Evolutionary conservation across 2,113 vertebrate species (phyloP).

Genomic region (Alectura lathami): DNA sequence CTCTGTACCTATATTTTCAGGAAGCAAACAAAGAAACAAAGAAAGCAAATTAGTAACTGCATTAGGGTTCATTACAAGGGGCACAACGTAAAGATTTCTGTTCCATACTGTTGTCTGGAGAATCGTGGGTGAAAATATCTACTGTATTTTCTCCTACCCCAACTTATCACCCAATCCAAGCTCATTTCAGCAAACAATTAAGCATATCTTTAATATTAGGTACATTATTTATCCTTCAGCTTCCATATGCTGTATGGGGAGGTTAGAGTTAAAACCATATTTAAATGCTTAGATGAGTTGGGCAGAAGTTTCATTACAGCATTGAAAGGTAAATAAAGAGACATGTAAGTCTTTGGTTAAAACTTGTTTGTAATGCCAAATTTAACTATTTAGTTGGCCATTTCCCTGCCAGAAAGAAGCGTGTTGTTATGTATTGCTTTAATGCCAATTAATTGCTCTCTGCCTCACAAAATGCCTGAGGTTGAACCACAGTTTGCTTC

Average conservation of each 20-base stretch:
- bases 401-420: neutral
- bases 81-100: neutral
- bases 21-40: neutral
- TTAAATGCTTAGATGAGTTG: neutral
- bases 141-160: neutral
- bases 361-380: neutral
- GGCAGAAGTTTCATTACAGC: neutral
- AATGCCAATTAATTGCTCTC: slow-evolving; percentile 44
- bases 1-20: neutral
- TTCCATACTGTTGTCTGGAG: neutral
- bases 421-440: neutral
- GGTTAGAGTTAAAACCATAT: neutral
- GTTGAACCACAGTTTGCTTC: slow-evolving; percentile 49
- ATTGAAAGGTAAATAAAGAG: neutral
- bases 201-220: neutral
- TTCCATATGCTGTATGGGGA: neutral
- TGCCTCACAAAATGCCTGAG: slow-evolving; percentile 52
- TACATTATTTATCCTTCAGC: neutral
- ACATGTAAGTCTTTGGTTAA: neutral
- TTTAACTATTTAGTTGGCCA: neutral
- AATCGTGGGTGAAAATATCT: neutral
- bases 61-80: neutral
- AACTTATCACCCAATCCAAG: neutral
- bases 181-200: neutral
- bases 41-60: neutral